Conservation (phyloP, 2,797 vertebrate genomes). For the Rhinatrema bivittatum region DNA sequence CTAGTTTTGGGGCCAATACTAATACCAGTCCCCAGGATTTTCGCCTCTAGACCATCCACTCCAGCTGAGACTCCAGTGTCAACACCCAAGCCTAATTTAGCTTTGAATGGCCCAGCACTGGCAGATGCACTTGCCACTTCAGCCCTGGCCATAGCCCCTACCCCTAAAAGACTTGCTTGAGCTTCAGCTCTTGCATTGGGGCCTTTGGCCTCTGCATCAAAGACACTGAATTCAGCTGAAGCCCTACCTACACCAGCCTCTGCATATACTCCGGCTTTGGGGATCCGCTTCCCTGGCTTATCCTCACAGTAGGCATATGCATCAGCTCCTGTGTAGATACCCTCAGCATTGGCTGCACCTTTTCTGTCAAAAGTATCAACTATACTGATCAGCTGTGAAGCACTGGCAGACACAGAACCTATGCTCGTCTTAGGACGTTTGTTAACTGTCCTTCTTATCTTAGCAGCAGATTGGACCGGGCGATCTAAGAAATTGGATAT, state of each 20-base stretch:
- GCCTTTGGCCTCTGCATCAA: constrained; percentile 1
- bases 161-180: fast-evolving
- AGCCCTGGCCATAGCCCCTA: neutral
- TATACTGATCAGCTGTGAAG: neutral
- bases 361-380: neutral
- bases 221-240: neutral
- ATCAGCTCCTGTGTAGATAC: neutral
- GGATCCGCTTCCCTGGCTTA: neutral
- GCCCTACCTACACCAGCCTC: neutral
- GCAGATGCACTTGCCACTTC: constrained; percentile 2
- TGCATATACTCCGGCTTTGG: neutral
- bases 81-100: neutral
- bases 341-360: neutral
- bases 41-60: fast-evolving
- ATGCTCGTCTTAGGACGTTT: too few relatives aligned
- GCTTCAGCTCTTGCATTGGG: constrained; percentile 2
- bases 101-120: neutral
- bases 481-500: too few relatives aligned
- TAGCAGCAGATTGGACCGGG: too few relatives aligned
- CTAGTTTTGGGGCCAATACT: fast-evolving
- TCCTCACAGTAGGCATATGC: neutral
- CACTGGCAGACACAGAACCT: too few relatives aligned
- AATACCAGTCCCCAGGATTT: constrained; percentile 6
- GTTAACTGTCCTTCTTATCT: too few relatives aligned
- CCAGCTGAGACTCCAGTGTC: neutral